Base-by-base conservation (phyloP, 53 echinoderm and acorn worm species). In the Antedon mediterranea region DNA sequence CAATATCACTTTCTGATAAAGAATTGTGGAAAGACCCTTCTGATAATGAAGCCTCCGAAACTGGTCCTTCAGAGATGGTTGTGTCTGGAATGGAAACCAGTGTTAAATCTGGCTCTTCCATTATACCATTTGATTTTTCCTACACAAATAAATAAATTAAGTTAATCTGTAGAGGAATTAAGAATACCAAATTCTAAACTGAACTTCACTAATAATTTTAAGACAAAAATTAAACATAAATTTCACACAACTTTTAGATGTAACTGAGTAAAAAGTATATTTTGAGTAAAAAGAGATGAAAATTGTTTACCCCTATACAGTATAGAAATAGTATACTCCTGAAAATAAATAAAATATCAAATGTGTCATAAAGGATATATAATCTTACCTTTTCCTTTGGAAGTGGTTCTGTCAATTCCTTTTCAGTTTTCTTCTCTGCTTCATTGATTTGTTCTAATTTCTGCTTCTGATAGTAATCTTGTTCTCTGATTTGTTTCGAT, bases 101-200 rank as follows among this genome's bases (percentile, higher is more conserved):
- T 43, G 98, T 98, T 34, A 98, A 77, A 29, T 98, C 93, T 0
- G 98, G 90, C 31, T 98, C 98, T 75, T 98, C 98, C 74, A 93
- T 31, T 79, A 98, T 97, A 30, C 98, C 98, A 29, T 18, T 26
- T 57, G 23, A 3, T 57, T 57, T 26, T 57, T 57, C 57, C 57
- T 57, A 57, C 23, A 57, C 9, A 18, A 11, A 37, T 6, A 37
- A 37, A 11, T 4, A 37, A 37, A 37, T 11, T 6, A 37, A 37
- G 37, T 37, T 6, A 37, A 6, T 37, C 37, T 37, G 4, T 37
- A 37, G 4, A 37, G 11, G 37, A 37, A 6, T 37, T 4, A 4
- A 37, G 37, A 37, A 37, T 11, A 6, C 11, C 4, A 37, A 37
- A 6, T n/a, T n/a, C n/a, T n/a, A n/a, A n/a, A n/a, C n/a, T n/a